phyloP scores from a whole-genome alignment of 2,797 vertebrate genomes.

The Chelon auratus region DNA sequence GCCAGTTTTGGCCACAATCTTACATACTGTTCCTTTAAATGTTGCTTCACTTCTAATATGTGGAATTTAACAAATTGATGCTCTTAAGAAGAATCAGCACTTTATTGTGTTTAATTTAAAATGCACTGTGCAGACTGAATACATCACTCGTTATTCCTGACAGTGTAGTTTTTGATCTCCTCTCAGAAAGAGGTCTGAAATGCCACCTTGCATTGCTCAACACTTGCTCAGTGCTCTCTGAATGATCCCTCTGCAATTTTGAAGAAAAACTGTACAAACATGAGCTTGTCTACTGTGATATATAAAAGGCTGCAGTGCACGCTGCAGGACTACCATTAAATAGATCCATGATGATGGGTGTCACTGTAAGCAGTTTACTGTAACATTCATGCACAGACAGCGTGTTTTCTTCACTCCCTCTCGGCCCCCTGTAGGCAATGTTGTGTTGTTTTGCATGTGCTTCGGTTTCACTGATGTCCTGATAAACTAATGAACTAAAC shows the following conservation, averaged over 20 bases:
- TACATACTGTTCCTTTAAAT: too few species aligned
- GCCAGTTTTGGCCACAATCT: too few species aligned
- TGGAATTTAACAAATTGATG: neutral
- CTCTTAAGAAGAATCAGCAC: neutral
- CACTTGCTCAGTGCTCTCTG: too few species aligned
- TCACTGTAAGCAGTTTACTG: constrained; percentile 14
- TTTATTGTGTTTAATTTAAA: too few species aligned
- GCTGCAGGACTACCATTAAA: constrained; percentile 1
- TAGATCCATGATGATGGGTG: constrained; percentile 22
- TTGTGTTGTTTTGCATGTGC: constrained; percentile 20
- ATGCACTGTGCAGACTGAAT: neutral
- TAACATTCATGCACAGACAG: constrained; percentile 1
- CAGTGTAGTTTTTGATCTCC: too few species aligned
- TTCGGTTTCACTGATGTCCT: constrained; percentile 22
- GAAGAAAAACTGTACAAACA: neutral
- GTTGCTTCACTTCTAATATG: neutral
- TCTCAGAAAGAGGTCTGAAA: too few species aligned
- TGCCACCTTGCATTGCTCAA: too few species aligned
- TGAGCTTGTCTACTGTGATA: neutral
- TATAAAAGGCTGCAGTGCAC: neutral
- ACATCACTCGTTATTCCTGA: neutral
- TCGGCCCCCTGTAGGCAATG: constrained; percentile 21
- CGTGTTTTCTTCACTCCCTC: constrained; percentile 20
- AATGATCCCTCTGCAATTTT: too few species aligned
- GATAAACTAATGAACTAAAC: constrained; percentile 30